phyloP scores from a whole-genome alignment of 2,888 invertebrate genomes.

The Masnerella sp. region DNA sequence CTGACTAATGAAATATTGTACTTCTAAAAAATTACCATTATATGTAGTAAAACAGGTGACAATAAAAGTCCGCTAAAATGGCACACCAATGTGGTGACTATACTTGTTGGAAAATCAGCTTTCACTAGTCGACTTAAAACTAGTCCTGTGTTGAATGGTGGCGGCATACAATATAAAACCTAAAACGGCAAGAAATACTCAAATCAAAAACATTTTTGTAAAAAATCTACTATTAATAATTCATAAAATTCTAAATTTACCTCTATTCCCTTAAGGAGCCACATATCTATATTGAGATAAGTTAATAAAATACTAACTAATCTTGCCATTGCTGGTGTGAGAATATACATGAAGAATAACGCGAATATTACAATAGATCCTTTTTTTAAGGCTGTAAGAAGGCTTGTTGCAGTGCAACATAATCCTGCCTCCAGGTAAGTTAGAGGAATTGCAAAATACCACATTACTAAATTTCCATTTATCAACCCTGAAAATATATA shows the following conservation, averaged over 20 bases:
- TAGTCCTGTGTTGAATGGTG: slow-evolving; percentile 73
- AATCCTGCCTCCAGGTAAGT: slow-evolving; percentile 75
- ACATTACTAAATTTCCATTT: slow-evolving; percentile 71
- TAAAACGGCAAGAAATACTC: no score
- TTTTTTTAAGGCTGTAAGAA: slow-evolving; percentile 67
- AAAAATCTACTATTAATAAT: no score
- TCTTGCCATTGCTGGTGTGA: slow-evolving; percentile 71
- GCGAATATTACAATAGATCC: slow-evolving; percentile 71
- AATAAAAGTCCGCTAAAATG: slow-evolving; percentile 73
- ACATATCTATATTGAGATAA: slow-evolving; percentile 69
- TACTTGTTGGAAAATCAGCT: slow-evolving; percentile 74
- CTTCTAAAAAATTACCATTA: slow-evolving; percentile 75
- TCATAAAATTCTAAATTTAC: no score
- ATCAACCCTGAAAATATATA: slow-evolving; percentile 67
- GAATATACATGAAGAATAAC: slow-evolving; percentile 70
- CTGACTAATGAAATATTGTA: no score
- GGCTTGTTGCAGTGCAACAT: slow-evolving; percentile 69
- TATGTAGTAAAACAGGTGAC: slow-evolving; percentile 73
- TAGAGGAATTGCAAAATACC: slow-evolving; percentile 74
- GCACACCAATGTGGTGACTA: slow-evolving; percentile 71
- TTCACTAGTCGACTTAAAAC: slow-evolving; percentile 71
- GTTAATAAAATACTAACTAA: slow-evolving; percentile 68
- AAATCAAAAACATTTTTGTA: no score
- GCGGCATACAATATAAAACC: slow-evolving; percentile 76
- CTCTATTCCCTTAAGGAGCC: slow-evolving; percentile 75